These are phyloP conservation scores for Sander vitreus DNA, from an alignment of 2,113 vertebrate species.

Conservation along the genomic window DNA sequence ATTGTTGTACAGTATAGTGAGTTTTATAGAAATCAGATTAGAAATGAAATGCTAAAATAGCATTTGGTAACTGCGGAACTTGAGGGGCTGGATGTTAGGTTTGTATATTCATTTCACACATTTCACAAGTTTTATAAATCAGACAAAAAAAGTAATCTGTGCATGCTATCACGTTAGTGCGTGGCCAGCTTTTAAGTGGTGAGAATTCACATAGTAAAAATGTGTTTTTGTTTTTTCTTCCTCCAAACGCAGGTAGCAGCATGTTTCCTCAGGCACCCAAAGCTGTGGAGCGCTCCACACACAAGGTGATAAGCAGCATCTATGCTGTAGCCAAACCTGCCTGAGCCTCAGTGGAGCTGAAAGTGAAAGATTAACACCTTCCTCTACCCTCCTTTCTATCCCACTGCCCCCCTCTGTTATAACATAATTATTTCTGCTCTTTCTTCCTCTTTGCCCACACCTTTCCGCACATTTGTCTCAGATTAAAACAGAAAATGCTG, in stretches of 20 bases:
- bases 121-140: conserved; percentile 27
- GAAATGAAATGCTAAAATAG: conserved; percentile 26
- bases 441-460: conserved; percentile 59
- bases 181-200: conserved; percentile 9
- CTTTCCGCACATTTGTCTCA: conserved; percentile 65
- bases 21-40: conserved; percentile 33
- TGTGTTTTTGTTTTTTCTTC: conserved; percentile 19
- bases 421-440: conserved; percentile 67
- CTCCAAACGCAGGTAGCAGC: conserved; percentile 23
- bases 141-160: background rate
- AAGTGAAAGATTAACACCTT: conserved; percentile 53
- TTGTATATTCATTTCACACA: conserved; percentile 4
- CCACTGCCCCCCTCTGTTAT: conserved; percentile 32
- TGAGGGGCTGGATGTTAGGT: background rate
- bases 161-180: conserved; percentile 24
- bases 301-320: conserved; percentile 50
- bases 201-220: conserved; percentile 12
- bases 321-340: conserved; percentile 61
- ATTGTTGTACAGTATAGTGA: background rate
- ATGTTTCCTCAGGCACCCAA: conserved; percentile 47
- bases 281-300: conserved; percentile 43
- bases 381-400: conserved; percentile 27
- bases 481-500: conserved; percentile 56
- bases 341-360: conserved; percentile 49
- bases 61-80: conserved; percentile 10